Conservation (phyloP, 2,797 vertebrate species). For the Rhabdophis nuchalis region DNA sequence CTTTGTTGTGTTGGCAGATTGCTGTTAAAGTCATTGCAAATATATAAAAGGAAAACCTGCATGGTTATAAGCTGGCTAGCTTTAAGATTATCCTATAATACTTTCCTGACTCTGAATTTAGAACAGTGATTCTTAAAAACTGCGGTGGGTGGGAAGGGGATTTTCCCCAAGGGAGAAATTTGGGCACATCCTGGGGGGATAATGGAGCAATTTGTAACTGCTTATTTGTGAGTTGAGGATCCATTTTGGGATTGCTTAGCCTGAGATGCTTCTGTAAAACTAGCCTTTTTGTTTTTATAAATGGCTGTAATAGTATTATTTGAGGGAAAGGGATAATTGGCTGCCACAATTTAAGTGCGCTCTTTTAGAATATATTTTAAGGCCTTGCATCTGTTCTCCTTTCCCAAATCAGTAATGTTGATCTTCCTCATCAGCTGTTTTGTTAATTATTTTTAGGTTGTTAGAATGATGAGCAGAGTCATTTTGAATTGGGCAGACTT, state of each 20-base stretch:
- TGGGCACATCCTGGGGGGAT: neutral
- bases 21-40: neutral
- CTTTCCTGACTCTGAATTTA: neutral
- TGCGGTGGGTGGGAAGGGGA: neutral
- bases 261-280: neutral
- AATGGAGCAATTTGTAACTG: neutral
- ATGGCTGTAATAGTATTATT: neutral
- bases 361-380: neutral
- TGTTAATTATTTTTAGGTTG: neutral
- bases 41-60: neutral
- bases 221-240: neutral
- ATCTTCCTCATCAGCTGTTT: neutral
- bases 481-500: neutral
- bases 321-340: neutral
- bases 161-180: neutral
- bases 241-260: neutral
- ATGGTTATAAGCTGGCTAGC: neutral
- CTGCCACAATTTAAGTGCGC: neutral
- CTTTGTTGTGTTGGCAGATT: neutral
- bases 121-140: neutral
- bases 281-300: neutral
- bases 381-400: neutral
- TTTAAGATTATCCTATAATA: neutral
- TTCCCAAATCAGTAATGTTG: neutral
- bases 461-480: neutral